Evolutionary conservation across 2,113 vertebrate species (phyloP).

Genomic region (Indicator maculatus): DNA sequence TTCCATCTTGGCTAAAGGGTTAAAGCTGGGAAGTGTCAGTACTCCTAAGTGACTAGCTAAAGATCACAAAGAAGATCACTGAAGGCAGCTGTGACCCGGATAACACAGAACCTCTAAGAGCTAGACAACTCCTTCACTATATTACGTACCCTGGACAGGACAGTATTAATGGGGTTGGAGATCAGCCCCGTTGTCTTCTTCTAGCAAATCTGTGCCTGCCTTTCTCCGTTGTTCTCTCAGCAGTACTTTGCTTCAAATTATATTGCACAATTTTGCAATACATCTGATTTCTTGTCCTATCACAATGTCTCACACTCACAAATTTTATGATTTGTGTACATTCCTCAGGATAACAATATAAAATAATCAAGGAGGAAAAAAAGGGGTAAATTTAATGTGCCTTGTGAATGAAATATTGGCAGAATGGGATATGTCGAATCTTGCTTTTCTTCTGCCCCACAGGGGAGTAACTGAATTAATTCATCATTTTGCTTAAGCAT

Average conservation of each 20-base stretch:
- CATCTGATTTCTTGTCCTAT: neutral
- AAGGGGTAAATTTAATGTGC: constrained; percentile 10
- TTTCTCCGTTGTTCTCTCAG: neutral
- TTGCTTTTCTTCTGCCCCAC: constrained; percentile 54
- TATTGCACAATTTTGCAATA: neutral
- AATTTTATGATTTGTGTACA: neutral
- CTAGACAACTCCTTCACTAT: neutral
- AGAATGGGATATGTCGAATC: constrained; percentile 22
- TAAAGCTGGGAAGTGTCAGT: neutral
- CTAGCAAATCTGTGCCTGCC: neutral
- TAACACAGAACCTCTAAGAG: neutral
- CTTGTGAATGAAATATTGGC: constrained; percentile 36
- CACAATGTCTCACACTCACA: neutral
- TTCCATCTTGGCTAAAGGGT: neutral
- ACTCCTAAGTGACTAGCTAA: neutral
- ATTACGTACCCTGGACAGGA: neutral
- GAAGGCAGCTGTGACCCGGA: neutral
- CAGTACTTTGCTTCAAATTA: neutral
- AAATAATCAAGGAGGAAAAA: neutral
- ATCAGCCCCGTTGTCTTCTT: neutral
- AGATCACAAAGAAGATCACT: neutral
- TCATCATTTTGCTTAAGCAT: constrained; percentile 54
- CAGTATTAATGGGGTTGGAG: neutral
- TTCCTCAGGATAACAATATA: constrained; percentile 38
- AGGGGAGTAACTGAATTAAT: constrained; percentile 51